phyloP scores from a whole-genome alignment of 2,888 invertebrate genomes.

The Meghimatium bilineatum region DNA sequence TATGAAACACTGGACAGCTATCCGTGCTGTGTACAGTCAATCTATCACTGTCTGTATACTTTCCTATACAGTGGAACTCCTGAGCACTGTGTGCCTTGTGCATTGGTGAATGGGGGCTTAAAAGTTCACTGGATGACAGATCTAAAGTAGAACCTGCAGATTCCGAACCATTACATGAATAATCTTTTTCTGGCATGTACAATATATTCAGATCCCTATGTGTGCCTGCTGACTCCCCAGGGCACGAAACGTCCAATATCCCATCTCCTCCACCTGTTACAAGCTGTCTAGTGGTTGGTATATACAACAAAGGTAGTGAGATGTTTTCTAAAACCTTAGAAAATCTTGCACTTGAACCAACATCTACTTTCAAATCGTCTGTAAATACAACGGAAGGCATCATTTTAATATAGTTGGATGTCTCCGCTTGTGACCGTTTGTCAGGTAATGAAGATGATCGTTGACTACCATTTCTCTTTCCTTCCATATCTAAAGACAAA shows the following conservation, averaged over 20 bases:
- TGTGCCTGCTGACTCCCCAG: conserved; percentile 17
- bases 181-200: conserved; percentile 28
- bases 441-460: conserved; percentile 2
- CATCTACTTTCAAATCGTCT: conserved; percentile 65
- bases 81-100: conserved; percentile 47
- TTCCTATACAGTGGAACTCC: conserved; percentile 44
- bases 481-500: conserved; percentile 17
- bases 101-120: conserved; percentile 29
- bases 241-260: background rate
- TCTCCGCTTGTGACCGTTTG: background rate
- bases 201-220: conserved; percentile 27
- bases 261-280: conserved; percentile 52
- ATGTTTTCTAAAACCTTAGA: conserved; percentile 73
- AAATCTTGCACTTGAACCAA: conserved; percentile 64
- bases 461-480: conserved; percentile 3
- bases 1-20: conserved; percentile 58
- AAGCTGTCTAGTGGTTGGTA: conserved; percentile 72
- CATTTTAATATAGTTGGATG: conserved; percentile 1
- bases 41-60: conserved; percentile 61
- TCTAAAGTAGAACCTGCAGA: conserved; percentile 29
- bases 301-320: conserved; percentile 67
- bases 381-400: conserved; percentile 58
- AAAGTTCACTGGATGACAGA: conserved; percentile 30
- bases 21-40: conserved; percentile 64
- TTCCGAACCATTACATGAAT: conserved; percentile 38